Conservation (phyloP, 2,797 vertebrate species). For the Mionectes olivaceus region DNA sequence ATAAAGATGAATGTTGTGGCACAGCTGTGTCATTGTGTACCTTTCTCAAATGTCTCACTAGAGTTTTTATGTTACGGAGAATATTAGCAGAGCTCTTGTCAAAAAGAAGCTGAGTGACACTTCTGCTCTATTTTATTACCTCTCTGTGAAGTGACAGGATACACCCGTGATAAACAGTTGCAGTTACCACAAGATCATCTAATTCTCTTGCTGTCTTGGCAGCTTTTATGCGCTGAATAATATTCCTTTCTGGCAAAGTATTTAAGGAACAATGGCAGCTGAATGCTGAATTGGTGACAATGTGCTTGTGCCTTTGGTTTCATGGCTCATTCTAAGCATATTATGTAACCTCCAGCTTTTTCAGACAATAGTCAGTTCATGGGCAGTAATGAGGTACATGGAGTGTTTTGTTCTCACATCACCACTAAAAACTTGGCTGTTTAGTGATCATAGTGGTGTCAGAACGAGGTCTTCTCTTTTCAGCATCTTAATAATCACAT, state of each 20-base stretch:
- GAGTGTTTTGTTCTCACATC: slow-evolving; percentile 16
- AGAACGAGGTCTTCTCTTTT: not conserved
- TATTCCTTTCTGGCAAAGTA: slow-evolving; percentile 54
- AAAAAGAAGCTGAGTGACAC: not conserved
- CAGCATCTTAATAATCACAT: not conserved
- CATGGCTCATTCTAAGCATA: slow-evolving; percentile 7
- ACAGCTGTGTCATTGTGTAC: not conserved
- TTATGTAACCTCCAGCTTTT: slow-evolving; percentile 28
- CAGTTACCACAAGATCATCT: slow-evolving; percentile 42
- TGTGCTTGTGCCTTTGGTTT: slow-evolving; percentile 19
- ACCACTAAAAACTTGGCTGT: not conserved
- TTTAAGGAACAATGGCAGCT: slow-evolving; percentile 51
- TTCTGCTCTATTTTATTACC: slow-evolving; percentile 50
- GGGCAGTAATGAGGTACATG: not conserved
- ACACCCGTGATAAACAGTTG: slow-evolving; percentile 54
- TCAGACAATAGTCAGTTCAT: not conserved
- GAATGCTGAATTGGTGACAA: slow-evolving; percentile 16
- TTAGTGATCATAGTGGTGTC: not conserved
- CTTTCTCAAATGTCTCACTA: slow-evolving; percentile 30
- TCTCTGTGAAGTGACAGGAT: slow-evolving; percentile 38
- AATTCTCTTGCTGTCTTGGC: slow-evolving; percentile 33
- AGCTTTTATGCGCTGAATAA: slow-evolving; percentile 47
- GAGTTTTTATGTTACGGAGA: slow-evolving; percentile 32
- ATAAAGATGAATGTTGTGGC: slow-evolving; percentile 66
- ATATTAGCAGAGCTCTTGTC: slow-evolving; percentile 48